Conservation (phyloP, 2,113 vertebrate species). For the Pampusana beccarii region DNA sequence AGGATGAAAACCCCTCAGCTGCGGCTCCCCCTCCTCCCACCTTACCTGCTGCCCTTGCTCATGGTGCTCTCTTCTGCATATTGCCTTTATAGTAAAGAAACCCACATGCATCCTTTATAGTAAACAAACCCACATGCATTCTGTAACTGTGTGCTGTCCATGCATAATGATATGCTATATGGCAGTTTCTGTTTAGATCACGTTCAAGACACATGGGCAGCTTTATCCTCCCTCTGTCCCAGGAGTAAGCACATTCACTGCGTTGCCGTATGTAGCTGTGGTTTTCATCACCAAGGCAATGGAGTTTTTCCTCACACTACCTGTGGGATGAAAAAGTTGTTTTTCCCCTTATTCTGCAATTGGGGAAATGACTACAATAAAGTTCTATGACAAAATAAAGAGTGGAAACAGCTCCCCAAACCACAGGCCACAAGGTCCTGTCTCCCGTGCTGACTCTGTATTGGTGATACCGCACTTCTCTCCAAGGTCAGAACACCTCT, state of each 20-base stretch:
- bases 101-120: neutral
- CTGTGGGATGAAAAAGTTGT: neutral
- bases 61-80: neutral
- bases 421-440: neutral
- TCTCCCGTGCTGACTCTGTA: neutral
- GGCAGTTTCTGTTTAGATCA: neutral
- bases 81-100: neutral
- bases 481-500: neutral
- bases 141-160: neutral
- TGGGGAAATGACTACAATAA: neutral
- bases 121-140: neutral
- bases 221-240: neutral
- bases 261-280: fast-evolving
- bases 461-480: neutral
- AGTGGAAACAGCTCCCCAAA: neutral
- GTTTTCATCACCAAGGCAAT: neutral
- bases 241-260: neutral
- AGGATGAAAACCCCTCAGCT: fast-evolving
- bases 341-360: neutral
- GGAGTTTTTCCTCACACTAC: neutral
- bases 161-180: neutral
- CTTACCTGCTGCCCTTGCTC: neutral
- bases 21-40: no score
- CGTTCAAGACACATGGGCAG: neutral
- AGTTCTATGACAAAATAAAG: neutral